Evolutionary conservation across 2,113 vertebrate genomes (phyloP), one percentile per base, ranked within the genome.

Genomic region (Lates calcarifer): DNA sequence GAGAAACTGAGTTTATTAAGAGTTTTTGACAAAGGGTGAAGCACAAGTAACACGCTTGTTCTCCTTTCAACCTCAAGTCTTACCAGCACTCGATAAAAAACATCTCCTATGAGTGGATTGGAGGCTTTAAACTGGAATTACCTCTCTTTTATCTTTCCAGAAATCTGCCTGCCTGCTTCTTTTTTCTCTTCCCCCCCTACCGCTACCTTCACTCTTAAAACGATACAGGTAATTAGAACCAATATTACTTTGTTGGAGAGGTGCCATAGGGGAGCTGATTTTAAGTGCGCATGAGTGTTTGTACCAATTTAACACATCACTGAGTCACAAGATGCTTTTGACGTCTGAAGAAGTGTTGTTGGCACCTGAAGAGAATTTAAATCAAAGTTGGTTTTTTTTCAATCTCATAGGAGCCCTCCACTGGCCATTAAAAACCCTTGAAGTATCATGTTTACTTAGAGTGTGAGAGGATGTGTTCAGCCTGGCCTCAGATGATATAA

Each of bases 291-390:
- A 37, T 85, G 77, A 79, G 68, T 28, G 87, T 84, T 85, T 70
- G 29, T 76, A 70, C 74, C 58, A 85, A 88, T 89, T 91, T 84
- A 88, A 82, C 79, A 88, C 87, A 82, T 67, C 63, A 49, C 62
- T 77, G 61, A 65, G 1, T 79, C 77, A 53, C 57, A 74, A 81
- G 77, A 77, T 58, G 83, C 61, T 61, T 81, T 76, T 88, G 79
- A 77, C 63, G 1, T 71, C 55, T 69, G 45, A 79, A 85, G 65
- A 82, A 77, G 83, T 35, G 73, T 74, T 79, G 73, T 77, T 66
- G 70, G 49, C 76, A 85, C 75, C 70, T 74, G 41, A 71, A 62
- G 26, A 80, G 72, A 43, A 53, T 90, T 74, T 67, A 39, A 82
- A 87, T 90, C 57, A 79, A 74, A 88, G 69, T 64, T 73, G 10